phyloP scores from a whole-genome alignment of 2,797 vertebrate genomes.

The Pelobates cultripes region DNA sequence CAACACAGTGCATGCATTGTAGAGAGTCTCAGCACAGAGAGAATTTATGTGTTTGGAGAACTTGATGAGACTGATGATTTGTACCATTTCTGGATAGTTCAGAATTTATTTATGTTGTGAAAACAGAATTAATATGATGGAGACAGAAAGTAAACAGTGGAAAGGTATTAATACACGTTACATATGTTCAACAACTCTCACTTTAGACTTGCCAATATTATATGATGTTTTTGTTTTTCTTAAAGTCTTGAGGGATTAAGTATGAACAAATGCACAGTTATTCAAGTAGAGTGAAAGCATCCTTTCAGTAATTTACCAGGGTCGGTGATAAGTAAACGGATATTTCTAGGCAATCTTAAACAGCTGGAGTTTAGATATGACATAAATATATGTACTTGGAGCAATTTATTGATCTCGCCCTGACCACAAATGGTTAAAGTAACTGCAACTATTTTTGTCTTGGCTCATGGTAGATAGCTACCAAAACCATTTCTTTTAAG shows the following conservation, averaged over 20 bases:
- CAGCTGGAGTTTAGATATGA: neutral
- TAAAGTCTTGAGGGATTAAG: slow-evolving; percentile 18
- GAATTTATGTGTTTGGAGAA: slow-evolving; percentile 20
- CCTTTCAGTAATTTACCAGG: slow-evolving; percentile 8
- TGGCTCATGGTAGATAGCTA: too few species aligned
- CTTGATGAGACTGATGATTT: slow-evolving; percentile 38
- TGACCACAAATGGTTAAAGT: too few species aligned
- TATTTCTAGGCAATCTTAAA: neutral
- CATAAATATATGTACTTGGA: neutral
- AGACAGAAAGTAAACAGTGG: slow-evolving; percentile 50
- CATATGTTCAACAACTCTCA: slow-evolving; percentile 32
- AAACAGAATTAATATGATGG: slow-evolving; percentile 54
- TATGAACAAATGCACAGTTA: neutral
- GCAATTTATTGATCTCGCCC: neutral
- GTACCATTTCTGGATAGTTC: slow-evolving; percentile 46
- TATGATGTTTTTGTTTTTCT: slow-evolving; percentile 18
- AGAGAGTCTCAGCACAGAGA: neutral
- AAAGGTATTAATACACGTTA: slow-evolving; percentile 43
- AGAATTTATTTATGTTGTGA: slow-evolving; percentile 54
- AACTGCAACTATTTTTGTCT: neutral
- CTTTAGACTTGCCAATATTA: slow-evolving; percentile 1
- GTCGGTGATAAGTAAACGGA: neutral
- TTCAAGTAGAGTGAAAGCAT: slow-evolving; percentile 12
- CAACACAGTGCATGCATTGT: slow-evolving; percentile 50
- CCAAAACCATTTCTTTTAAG: too few species aligned